These are phyloP conservation scores for Nesogale talazaci DNA, from an alignment of 2,113 vertebrate species.

Conservation along the genomic window DNA sequence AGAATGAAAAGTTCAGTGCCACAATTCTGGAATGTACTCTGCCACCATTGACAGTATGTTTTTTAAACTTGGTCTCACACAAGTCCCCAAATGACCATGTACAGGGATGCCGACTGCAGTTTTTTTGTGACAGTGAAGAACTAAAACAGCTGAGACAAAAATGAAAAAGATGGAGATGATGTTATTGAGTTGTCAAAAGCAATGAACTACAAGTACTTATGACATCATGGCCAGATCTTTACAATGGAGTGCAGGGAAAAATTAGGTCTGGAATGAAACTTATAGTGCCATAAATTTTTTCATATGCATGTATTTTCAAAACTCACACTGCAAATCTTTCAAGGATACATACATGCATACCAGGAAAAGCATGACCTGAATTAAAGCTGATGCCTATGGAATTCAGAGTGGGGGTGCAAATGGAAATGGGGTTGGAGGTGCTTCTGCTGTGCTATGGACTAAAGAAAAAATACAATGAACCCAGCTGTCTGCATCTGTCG, in stretches of 20 bases:
- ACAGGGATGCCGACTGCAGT: not conserved
- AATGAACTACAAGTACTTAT: not conserved
- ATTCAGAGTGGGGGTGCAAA: not conserved
- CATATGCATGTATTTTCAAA: not conserved
- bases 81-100: not conserved
- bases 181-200: not conserved
- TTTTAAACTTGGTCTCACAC: not conserved
- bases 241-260: not conserved
- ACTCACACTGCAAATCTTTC: not conserved
- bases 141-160: not conserved
- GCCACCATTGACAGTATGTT: not conserved
- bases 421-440: too few species aligned
- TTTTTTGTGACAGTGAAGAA: not conserved
- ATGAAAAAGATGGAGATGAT: not conserved
- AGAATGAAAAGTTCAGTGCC: not conserved
- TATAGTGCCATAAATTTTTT: not conserved
- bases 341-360: not conserved
- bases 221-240: not conserved
- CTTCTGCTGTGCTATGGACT: not conserved
- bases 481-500: not conserved
- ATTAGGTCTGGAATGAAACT: not conserved
- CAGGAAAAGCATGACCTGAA: not conserved
- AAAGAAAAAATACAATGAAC: not conserved
- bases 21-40: not conserved
- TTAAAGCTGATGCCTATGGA: not conserved